A percentile compares a stretch with the other conserved stretches of the same genome.
phyloP scores from a whole-genome alignment of 2,113 vertebrate genomes.

The Plectropomus leopardus region DNA sequence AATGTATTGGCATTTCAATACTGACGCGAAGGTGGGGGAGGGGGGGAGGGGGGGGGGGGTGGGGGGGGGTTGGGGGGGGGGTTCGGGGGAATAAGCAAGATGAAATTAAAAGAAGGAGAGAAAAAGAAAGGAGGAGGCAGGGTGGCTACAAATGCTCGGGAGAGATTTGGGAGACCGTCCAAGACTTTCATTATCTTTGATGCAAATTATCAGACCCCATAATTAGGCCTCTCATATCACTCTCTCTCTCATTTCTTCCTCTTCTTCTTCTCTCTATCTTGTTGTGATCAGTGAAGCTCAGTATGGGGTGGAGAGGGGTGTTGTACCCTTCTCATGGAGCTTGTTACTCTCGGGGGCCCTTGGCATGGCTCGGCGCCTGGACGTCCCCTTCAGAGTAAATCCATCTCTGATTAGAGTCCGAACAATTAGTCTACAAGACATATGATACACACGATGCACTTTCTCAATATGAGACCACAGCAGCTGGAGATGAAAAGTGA shows the following conservation, averaged over 20 bases:
- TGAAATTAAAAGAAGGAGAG: slow-evolving; percentile 54
- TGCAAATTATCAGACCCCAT: slow-evolving; percentile 83
- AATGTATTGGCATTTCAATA: slow-evolving; percentile 75
- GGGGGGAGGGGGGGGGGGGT: no score
- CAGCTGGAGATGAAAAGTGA: slow-evolving; percentile 1
- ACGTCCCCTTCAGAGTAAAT: slow-evolving; percentile 40
- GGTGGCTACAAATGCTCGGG: slow-evolving; percentile 62
- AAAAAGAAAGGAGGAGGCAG: slow-evolving; percentile 18
- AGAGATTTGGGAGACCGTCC: slow-evolving; percentile 82
- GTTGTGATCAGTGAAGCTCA: slow-evolving; percentile 76
- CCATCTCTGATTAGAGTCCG: slow-evolving; percentile 24
- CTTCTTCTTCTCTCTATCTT: slow-evolving; percentile 44
- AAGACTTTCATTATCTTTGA: slow-evolving; percentile 86
- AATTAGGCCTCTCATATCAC: slow-evolving; percentile 82
- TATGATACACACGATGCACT: slow-evolving; percentile 10
- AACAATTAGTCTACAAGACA: slow-evolving; percentile 33
- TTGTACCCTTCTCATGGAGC: slow-evolving; percentile 45
- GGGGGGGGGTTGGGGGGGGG: slow-evolving; percentile 10
- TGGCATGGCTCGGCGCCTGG: slow-evolving; percentile 53
- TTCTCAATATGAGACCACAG: neutral
- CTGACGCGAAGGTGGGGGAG: slow-evolving; percentile 29
- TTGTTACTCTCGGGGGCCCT: slow-evolving; percentile 54
- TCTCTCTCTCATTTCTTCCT: slow-evolving; percentile 50
- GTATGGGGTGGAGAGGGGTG: slow-evolving; percentile 50
- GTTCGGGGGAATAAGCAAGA: slow-evolving; percentile 53